Conservation (phyloP, 2,888 invertebrate species). For the Agrochola circellaris region DNA sequence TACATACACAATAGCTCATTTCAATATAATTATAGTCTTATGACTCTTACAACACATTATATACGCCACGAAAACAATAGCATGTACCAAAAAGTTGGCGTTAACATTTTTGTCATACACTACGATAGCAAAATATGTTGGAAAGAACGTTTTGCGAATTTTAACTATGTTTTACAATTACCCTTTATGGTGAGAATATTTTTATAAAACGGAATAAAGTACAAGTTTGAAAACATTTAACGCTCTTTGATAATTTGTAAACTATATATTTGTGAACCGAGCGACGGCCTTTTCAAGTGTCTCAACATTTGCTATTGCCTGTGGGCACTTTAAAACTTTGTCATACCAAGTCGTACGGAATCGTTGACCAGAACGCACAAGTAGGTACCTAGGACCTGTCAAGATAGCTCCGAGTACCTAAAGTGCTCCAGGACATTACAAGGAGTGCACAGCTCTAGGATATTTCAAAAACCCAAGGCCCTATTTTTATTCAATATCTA, state of each 20-base stretch:
- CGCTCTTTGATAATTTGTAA: neutral
- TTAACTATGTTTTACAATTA: slow-evolving; percentile 41
- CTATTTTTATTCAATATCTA: neutral
- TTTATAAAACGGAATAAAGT: slow-evolving; percentile 1
- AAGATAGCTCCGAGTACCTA: slow-evolving; percentile 1
- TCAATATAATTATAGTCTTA: slow-evolving; percentile 53
- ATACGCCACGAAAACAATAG: slow-evolving; percentile 39
- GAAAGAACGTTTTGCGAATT: slow-evolving; percentile 51
- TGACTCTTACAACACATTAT: slow-evolving; percentile 40
- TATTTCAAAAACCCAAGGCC: neutral
- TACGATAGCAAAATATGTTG: slow-evolving; percentile 42
- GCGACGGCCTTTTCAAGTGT: neutral
- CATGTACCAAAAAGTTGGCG: slow-evolving; percentile 10
- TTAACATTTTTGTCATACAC: slow-evolving; percentile 47
- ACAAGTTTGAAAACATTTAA: neutral
- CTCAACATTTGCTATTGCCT: neutral
- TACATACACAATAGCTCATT: slow-evolving; percentile 53
- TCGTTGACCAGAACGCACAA: neutral
- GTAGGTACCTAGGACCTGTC: neutral
- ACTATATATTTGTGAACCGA: neutral
- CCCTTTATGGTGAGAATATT: slow-evolving; percentile 24
- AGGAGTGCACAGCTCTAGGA: neutral
- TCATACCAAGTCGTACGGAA: neutral
- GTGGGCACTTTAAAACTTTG: neutral
- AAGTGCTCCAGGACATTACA: neutral